Evolutionary conservation across 2,888 invertebrate genomes (phyloP), one percentile per base, ranked within the genome.

Genomic region (Escarpia spicata): DNA sequence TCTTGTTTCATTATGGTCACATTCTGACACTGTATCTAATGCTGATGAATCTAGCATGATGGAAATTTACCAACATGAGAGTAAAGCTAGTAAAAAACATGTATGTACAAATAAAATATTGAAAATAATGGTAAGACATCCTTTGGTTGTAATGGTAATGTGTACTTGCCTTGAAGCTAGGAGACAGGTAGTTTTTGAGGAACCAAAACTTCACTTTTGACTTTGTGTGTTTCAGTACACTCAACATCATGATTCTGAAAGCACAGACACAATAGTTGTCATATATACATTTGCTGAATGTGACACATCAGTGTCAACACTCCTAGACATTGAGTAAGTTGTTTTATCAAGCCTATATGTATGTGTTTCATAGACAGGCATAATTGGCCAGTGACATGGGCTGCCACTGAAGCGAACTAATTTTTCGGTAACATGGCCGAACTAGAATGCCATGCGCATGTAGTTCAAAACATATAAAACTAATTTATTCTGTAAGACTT

Each of bases 201-300:
- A 99, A 99, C 99, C 99, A 99, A 97, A 99, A 99, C 96, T 99
- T 99, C 60, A 99, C 99, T 93, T 97, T 97, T 0, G 98, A 98
- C 96, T 99, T 98, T 10, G 99, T 99, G 96, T 99, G 98, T 96
- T 99, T 99, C 93, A 99, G 97, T 4, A 99, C 98, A 92, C 99
- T 99, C 94, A 99, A 96, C 99, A 99, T 99, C 99, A 99, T 99
- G 94, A 99, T 99, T 93, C 99, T 98, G 95, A 94, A 96, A 94
- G 90, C 89, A 92, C 60, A 75, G 26, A 75, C 4, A 75, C 93
- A 75, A 26, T 6, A 4, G 26, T 26, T 75, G 75, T 75, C 75
- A 75, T 75, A 75, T 37, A 37, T 75, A 75, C n/a, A 2, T 75
- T 26, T 75, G 75, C 75, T 26, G n/a, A 75, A 75, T 75, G 75